phyloP scores from a whole-genome alignment of 2,888 invertebrate species.

The Athalia cordata region DNA sequence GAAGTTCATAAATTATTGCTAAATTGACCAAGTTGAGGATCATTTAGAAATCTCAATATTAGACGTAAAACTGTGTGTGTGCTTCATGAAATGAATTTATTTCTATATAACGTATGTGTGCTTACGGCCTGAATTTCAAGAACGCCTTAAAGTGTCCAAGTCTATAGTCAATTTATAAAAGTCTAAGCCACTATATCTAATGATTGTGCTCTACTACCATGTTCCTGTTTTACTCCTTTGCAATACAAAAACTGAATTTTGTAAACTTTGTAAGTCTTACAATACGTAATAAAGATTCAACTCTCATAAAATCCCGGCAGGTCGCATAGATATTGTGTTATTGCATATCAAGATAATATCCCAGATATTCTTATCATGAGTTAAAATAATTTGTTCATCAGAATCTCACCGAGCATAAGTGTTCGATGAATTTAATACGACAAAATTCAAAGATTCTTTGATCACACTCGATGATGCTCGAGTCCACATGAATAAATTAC shows the following conservation, averaged over 20 bases:
- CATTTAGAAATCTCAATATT: conserved; percentile 6
- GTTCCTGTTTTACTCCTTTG: conserved; percentile 41
- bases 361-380: no score
- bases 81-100: conserved; percentile 35
- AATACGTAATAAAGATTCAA: conserved; percentile 17
- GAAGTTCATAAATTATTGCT: not conserved
- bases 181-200: conserved; percentile 24
- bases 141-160: conserved; percentile 32
- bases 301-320: not conserved
- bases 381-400: no score
- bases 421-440: not conserved
- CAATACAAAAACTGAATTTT: conserved; percentile 32
- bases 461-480: not conserved
- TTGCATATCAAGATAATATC: no score
- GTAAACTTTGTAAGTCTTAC: conserved; percentile 42
- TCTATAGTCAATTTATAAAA: conserved; percentile 38
- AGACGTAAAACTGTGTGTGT: conserved; percentile 24
- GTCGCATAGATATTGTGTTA: no score
- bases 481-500: conserved; percentile 1
- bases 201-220: conserved; percentile 22
- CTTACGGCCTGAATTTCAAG: conserved; percentile 37
- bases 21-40: conserved; percentile 33
- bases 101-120: conserved; percentile 25
- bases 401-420: not conserved
- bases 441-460: not conserved